Conservation (phyloP, 2,797 vertebrate genomes). For the Epinephelus malabaricus region DNA sequence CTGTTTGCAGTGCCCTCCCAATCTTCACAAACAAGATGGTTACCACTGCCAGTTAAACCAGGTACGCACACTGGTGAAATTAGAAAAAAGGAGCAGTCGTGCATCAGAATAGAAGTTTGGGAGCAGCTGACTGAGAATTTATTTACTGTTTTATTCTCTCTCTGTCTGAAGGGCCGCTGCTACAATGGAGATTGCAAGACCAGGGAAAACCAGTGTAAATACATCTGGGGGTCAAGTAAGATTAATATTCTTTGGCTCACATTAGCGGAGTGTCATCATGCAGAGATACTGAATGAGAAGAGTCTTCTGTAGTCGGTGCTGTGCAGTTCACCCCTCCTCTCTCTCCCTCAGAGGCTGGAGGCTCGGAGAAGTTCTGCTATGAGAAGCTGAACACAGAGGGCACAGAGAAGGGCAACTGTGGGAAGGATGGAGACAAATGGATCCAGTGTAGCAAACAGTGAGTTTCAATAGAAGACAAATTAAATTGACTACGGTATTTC, state of each 20-base stretch:
- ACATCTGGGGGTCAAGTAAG: slow-evolving; percentile 98
- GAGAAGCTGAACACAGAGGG: slow-evolving; percentile 99
- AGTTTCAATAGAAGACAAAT: slow-evolving; percentile 72
- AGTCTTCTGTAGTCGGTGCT: neutral
- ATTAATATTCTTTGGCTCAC: slow-evolving; percentile 48
- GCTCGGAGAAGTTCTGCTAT: slow-evolving; percentile 98
- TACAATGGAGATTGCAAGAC: slow-evolving; percentile 98
- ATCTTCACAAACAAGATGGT: slow-evolving; percentile 98
- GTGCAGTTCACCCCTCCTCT: slow-evolving; percentile 23
- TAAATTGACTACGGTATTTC: neutral
- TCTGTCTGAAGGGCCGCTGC: slow-evolving; percentile 92
- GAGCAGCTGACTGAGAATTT: neutral
- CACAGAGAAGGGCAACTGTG: slow-evolving; percentile 98
- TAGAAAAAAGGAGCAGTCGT: neutral
- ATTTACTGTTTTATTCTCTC: neutral
- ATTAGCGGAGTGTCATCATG: neutral
- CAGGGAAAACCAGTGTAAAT: slow-evolving; percentile 98
- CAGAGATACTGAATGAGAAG: neutral
- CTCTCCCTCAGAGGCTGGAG: slow-evolving; percentile 89
- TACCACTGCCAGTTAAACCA: slow-evolving; percentile 94
- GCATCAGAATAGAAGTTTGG: neutral
- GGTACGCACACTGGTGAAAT: slow-evolving; percentile 78
- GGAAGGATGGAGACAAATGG: slow-evolving; percentile 94
- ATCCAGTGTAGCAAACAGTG: slow-evolving; percentile 99
- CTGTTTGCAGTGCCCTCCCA: slow-evolving; percentile 93